Percentiles rank a stretch among this genome's conserved stretches.
Conservation (phyloP, 2,888 invertebrate species). For the Monoplex corrugatus region DNA sequence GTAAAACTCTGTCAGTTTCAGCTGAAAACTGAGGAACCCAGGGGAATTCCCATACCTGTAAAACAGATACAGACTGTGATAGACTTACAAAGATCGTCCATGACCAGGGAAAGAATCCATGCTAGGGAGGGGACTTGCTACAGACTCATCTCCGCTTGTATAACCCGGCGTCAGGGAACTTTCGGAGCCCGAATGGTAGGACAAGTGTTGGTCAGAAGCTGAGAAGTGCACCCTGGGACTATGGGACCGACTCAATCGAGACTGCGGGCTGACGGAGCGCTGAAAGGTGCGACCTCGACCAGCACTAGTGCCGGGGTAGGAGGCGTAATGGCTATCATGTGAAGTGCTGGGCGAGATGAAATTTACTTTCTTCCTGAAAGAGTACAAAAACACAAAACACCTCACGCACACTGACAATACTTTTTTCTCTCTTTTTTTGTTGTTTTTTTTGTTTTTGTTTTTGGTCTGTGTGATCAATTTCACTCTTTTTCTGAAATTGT, state of each 20-base stretch:
- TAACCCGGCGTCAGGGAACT: neutral
- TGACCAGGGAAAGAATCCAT: neutral
- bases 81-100: too few species aligned
- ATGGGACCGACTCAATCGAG: constrained; percentile 63
- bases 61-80: too few species aligned
- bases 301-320: constrained; percentile 57
- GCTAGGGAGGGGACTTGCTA: neutral
- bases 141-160: neutral
- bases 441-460: too few species aligned
- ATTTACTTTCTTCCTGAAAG: constrained; percentile 39
- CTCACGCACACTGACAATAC: too few species aligned
- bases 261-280: constrained; percentile 43
- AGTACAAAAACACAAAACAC: too few species aligned
- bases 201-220: neutral
- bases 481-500: too few species aligned
- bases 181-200: constrained; percentile 11
- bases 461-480: too few species aligned
- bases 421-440: too few species aligned
- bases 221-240: constrained; percentile 57
- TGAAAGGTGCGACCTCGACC: constrained; percentile 32
- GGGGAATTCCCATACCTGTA: too few species aligned
- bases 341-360: neutral
- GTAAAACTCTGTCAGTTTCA: too few species aligned
- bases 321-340: constrained; percentile 57
- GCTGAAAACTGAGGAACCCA: too few species aligned